phyloP scores from a whole-genome alignment of 2,797 vertebrate genomes.

The Sandelia bainsii region DNA sequence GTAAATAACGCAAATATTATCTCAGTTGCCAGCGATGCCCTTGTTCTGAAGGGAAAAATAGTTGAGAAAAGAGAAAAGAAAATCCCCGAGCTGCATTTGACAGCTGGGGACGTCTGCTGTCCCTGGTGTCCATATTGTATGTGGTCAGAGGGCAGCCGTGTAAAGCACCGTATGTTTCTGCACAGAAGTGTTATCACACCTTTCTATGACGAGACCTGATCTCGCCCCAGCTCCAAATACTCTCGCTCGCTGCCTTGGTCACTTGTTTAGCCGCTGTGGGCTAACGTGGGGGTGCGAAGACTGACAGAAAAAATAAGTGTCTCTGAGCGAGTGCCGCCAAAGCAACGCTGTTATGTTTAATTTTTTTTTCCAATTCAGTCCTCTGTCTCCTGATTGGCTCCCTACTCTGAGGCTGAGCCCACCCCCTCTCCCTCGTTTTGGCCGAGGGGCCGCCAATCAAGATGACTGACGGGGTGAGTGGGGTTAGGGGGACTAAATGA shows the following conservation, averaged over 20 bases:
- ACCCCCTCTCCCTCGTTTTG: constrained; percentile 72
- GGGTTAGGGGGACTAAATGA: constrained; percentile 79
- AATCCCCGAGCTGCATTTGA: constrained; percentile 39
- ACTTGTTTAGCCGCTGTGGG: constrained; percentile 55
- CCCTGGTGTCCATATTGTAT: constrained; percentile 61
- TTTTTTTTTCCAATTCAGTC: constrained; percentile 66
- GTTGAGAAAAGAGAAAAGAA: constrained; percentile 64
- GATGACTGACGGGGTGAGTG: constrained; percentile 75
- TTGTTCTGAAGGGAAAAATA: constrained; percentile 46
- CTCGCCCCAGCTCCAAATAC: constrained; percentile 41
- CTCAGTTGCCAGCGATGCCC: constrained; percentile 52
- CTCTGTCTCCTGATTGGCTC: constrained; percentile 82
- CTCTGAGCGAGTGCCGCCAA: constrained; percentile 64
- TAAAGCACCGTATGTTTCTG: constrained; percentile 75
- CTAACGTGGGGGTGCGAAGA: constrained; percentile 61
- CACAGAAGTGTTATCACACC: constrained; percentile 45
- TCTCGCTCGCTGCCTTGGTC: constrained; percentile 45
- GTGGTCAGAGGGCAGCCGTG: constrained; percentile 65
- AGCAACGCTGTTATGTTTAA: constrained; percentile 56
- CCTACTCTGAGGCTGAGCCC: constrained; percentile 79
- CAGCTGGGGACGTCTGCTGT: constrained; percentile 55
- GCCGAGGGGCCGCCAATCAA: constrained; percentile 77
- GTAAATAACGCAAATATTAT: constrained; percentile 54
- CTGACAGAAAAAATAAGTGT: constrained; percentile 74
- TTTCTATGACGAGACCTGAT: constrained; percentile 39